Evolutionary conservation across 2,113 vertebrate species (phyloP).

Genomic region (Alligator sinensis): DNA sequence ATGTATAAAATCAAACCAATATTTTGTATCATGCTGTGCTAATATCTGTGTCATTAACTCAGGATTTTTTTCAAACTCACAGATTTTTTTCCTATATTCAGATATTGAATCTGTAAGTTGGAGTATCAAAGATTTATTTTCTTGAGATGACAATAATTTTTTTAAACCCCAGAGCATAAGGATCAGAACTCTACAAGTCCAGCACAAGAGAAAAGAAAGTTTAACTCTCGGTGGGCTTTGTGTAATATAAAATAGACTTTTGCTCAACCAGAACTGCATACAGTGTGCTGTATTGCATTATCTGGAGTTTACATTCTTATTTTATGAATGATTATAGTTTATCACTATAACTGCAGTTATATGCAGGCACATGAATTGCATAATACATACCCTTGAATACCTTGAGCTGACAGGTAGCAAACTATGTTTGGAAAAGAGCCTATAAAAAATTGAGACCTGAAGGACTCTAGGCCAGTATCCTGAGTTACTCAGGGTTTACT

Average conservation of each 20-base stretch:
- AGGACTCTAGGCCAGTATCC: neutral
- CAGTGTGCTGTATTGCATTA: neutral
- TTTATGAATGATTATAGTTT: neutral
- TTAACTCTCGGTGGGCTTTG: neutral
- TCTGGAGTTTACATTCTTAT: neutral
- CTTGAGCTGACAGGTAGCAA: neutral
- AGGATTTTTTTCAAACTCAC: neutral
- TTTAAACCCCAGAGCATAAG: neutral
- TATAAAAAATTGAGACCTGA: neutral
- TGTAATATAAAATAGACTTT: neutral
- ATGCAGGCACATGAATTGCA: neutral
- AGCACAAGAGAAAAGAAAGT: neutral
- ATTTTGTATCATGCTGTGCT: rapidly evolving
- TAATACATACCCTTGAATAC: neutral
- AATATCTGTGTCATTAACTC: rapidly evolving
- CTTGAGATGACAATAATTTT: rapidly evolving
- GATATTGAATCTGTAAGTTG: neutral
- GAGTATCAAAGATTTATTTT: neutral
- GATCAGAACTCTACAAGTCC: neutral
- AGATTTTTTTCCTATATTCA: rapidly evolving
- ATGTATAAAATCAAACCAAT: neutral
- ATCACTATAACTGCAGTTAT: neutral
- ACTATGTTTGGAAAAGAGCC: neutral
- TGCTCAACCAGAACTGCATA: neutral
- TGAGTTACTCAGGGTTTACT: neutral